These are phyloP conservation scores for Tenthredo notha DNA, from an alignment of 2,888 invertebrate genomes.

Conservation along the genomic window DNA sequence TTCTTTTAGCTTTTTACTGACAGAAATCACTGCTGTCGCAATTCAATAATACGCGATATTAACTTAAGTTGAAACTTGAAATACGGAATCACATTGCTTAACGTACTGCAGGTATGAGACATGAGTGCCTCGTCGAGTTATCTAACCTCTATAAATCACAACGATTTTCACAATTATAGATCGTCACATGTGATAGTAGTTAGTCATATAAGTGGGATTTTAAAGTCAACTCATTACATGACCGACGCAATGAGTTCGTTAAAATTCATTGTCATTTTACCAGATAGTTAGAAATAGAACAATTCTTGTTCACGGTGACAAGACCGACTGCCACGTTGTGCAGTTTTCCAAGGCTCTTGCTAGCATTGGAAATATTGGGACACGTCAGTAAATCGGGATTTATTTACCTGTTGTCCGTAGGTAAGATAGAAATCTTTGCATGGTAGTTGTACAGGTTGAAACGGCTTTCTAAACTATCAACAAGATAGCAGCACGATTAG, in stretches of 20 bases:
- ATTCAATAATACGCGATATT: background rate
- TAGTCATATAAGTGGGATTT: background rate
- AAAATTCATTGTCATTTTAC: constrained; percentile 42
- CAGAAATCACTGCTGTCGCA: background rate
- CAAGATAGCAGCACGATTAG: background rate
- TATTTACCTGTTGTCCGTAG: background rate
- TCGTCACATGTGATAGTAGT: constrained; percentile 24
- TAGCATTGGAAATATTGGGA: constrained; percentile 59
- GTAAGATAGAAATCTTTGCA: background rate
- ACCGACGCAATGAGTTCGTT: background rate
- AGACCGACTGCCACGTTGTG: constrained; percentile 67
- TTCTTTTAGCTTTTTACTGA: background rate
- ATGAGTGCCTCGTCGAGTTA: background rate
- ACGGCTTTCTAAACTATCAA: background rate
- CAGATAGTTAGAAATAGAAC: background rate
- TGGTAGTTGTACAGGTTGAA: background rate
- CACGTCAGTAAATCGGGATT: constrained; percentile 62
- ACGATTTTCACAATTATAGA: background rate
- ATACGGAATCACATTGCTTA: background rate
- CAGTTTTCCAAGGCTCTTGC: background rate
- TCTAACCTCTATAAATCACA: constrained; percentile 17
- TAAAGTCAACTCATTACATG: background rate
- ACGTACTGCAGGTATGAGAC: background rate
- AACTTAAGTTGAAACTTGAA: background rate
- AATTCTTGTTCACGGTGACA: constrained; percentile 38